Conservation (phyloP, 2,797 vertebrate genomes). For the Falco naumanni region DNA sequence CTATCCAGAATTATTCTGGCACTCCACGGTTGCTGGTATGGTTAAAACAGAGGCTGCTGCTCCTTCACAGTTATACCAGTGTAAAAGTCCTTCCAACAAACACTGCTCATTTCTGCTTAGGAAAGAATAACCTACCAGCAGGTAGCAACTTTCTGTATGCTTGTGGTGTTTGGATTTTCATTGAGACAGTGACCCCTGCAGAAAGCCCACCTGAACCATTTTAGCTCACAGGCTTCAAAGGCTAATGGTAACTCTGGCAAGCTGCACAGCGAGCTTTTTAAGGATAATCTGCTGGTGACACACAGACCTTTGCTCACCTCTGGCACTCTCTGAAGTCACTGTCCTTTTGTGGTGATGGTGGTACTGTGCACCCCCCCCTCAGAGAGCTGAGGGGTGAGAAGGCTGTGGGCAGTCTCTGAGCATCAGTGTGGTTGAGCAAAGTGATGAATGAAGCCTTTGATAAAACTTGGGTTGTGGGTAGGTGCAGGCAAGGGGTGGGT, state of each 20-base stretch:
- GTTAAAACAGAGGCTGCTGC: not conserved
- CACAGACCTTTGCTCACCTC: not conserved
- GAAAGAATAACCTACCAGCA: not conserved
- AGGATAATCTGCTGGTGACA: not conserved
- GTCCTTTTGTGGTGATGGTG: not conserved
- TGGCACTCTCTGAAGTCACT: not conserved
- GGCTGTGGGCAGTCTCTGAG: not conserved
- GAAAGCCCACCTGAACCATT: not conserved
- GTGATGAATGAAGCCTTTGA: not conserved
- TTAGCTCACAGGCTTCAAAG: not conserved
- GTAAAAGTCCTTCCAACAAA: not conserved
- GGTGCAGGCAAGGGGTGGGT: not conserved
- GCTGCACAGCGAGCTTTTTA: not conserved
- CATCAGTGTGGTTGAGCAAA: not conserved
- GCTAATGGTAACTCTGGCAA: not conserved
- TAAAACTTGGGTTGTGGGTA: not conserved
- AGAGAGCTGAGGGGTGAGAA: not conserved
- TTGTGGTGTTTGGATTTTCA: not conserved
- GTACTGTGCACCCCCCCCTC: rapidly evolving
- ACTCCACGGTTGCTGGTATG: not conserved
- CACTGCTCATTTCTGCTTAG: not conserved
- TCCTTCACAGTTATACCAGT: not conserved
- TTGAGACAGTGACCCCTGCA: not conserved
- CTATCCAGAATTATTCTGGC: not conserved
- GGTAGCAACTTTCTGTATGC: not conserved